A percentile compares a stretch with the other conserved stretches of the same genome.
Conservation (phyloP, 2,797 vertebrate species). For the Neosalanx taihuensis region DNA sequence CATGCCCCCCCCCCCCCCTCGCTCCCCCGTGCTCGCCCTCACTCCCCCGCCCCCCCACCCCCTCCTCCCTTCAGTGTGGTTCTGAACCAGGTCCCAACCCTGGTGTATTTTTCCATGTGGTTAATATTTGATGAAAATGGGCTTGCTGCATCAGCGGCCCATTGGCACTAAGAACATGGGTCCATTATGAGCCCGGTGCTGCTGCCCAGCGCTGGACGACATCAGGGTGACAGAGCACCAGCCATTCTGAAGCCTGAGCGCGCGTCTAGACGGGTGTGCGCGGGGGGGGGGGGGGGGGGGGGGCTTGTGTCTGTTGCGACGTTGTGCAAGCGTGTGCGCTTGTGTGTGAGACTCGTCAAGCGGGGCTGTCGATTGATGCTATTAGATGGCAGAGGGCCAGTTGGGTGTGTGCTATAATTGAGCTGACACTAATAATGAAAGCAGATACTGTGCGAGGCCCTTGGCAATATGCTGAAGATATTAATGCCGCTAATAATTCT, state of each 20-base stretch:
- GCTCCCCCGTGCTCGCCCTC: no score
- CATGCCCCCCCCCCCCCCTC: conserved; percentile 70
- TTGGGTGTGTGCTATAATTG: conserved; percentile 99
- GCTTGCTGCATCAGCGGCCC: conserved; percentile 98
- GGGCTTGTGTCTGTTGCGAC: background rate
- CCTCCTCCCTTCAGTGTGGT: conserved; percentile 66
- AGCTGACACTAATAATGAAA: conserved; percentile 98
- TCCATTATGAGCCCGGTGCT: conserved; percentile 94
- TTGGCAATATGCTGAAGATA: conserved; percentile 92
- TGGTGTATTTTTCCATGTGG: conserved; percentile 99
- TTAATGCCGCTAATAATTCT: conserved; percentile 99
- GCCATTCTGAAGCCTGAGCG: conserved; percentile 31
- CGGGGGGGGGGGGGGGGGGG: background rate
- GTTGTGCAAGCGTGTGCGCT: conserved; percentile 12
- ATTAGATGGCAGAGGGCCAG: conserved; percentile 96
- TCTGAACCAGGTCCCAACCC: conserved; percentile 74
- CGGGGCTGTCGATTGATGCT: conserved; percentile 94
- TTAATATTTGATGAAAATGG: conserved; percentile 99
- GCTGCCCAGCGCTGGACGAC: conserved; percentile 94
- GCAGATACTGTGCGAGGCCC: conserved; percentile 92
- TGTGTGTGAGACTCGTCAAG: conserved; percentile 80
- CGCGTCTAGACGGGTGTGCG: conserved; percentile 8
- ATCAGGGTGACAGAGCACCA: conserved; percentile 91
- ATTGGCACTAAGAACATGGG: conserved; percentile 89
- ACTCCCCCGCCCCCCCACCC: background rate